A percentile compares a stretch with the other conserved stretches of the same genome.
phyloP scores from a whole-genome alignment of 2,888 invertebrate genomes.

The Stramonita haemastoma region DNA sequence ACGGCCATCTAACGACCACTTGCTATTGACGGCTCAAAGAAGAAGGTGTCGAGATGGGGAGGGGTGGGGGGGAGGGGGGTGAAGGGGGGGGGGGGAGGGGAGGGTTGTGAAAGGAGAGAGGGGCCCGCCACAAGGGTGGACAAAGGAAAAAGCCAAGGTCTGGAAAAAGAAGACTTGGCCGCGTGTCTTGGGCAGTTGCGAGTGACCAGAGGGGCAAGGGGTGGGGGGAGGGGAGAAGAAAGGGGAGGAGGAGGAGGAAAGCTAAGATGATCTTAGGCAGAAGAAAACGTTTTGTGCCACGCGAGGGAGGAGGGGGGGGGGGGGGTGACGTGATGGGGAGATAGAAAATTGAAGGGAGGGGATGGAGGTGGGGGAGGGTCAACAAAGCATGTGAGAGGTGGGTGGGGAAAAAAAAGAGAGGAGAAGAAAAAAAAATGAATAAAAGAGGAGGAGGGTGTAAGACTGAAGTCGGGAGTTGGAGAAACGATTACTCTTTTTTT shows the following conservation, averaged over 20 bases:
- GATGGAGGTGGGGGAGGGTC: background rate
- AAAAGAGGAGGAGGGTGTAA: too few relatives aligned
- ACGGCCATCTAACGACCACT: background rate
- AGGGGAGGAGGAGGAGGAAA: background rate
- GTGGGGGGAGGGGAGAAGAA: background rate
- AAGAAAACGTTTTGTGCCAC: slow-evolving; percentile 8
- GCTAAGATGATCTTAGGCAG: background rate
- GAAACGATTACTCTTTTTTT: slow-evolving; percentile 21
- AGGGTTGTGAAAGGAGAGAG: background rate
- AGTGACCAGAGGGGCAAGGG: background rate
- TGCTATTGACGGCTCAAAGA: slow-evolving; percentile 12
- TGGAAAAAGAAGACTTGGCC: too few relatives aligned
- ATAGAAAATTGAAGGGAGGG: background rate
- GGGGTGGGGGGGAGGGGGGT: background rate
- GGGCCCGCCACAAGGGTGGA: background rate
- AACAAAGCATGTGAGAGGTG: too few relatives aligned
- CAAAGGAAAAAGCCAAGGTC: too few relatives aligned
- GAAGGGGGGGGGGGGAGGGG: background rate
- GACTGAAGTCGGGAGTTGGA: background rate
- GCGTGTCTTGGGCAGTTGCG: too few relatives aligned
- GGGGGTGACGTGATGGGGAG: background rate
- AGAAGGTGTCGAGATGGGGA: slow-evolving; percentile 27
- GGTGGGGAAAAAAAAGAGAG: too few relatives aligned
- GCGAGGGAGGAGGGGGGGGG: background rate
- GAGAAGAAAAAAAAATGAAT: too few relatives aligned